Conservation (phyloP, 92 coral and sea anemone species). For the Epizoanthus scotinus region DNA sequence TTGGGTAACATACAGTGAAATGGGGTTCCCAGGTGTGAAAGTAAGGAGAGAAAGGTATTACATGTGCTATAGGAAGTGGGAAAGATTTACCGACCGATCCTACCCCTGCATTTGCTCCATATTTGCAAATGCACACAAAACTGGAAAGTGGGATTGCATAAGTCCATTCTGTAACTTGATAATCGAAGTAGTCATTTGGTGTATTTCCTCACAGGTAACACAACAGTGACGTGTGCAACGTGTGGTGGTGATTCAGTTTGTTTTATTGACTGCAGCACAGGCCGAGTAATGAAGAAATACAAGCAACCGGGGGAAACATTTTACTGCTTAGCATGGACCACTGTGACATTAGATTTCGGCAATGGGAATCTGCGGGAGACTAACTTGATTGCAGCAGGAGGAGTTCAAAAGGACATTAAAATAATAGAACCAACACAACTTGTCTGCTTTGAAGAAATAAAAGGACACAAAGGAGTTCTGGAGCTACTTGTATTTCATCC, state of each 20-base stretch:
- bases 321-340: constrained; percentile 97
- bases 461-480: constrained; percentile 87
- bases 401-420: constrained; percentile 83
- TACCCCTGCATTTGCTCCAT: too few species aligned
- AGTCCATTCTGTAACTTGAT: neutral
- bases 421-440: constrained; percentile 94
- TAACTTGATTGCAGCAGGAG: constrained; percentile 90
- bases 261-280: constrained; percentile 93
- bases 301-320: constrained; percentile 98
- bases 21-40: too few species aligned
- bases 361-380: constrained; percentile 72
- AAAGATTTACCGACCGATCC: too few species aligned
- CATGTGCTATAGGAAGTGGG: too few species aligned
- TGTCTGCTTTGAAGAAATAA: constrained; percentile 94
- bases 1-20: too few species aligned
- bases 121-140: too few species aligned
- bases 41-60: too few species aligned
- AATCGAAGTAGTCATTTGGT: neutral
- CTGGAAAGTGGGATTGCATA: too few species aligned
- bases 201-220: constrained; percentile 58
- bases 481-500: constrained; percentile 91
- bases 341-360: constrained; percentile 74
- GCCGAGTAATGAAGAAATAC: constrained; percentile 94
- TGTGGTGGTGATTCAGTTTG: constrained; percentile 99
- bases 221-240: constrained; percentile 91